Base-by-base conservation (phyloP, 2,797 vertebrate genomes). In the Gymnodraco acuticeps region DNA sequence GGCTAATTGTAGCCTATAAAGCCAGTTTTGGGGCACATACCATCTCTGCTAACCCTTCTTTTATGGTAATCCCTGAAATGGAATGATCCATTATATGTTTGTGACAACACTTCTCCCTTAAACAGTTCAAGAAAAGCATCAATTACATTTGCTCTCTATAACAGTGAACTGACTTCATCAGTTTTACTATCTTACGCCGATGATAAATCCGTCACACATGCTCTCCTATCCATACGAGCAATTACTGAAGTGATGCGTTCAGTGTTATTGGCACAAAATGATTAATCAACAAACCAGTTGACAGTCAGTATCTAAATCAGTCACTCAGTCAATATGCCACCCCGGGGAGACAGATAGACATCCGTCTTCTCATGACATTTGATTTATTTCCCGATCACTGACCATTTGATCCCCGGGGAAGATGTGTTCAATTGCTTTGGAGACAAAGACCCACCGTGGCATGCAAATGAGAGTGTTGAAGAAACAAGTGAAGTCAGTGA, bases 211-310 rank as follows among this genome's bases (percentile, higher is more conserved):
- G 12, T 56, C 20, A 19, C 41, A 56, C 31, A 38, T 62, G 63
- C 61, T 62, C 62, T 64, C 54, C 70, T 70, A 70, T 76, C 67
- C 79, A 75, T 53, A 42, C 4, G 33, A 70, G 68, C 75, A 86
- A 83, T 86, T 81, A 78, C 71, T 19, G 51, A 71, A 72, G 78
- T 56, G 54, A 63, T 67, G 58, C 13, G 45, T 58, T 16, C 70
- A 64, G 43, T 66, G 63, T 53, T 76, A 77, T 73, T 81, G 78
- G 82, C 68, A 82, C 46, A 52, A 73, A 76, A 78, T 80, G 71
- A 91, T 86, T 73, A 77, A 88, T 90, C 80, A 85, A 86, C 61
- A 9, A 54, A 78, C 76, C 85, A 76, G 56, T 63, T 85, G 85
- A 82, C 78, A 84, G 81, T 64, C 75, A 31, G 45, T 42, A 52